Evolutionary conservation across 2,113 vertebrate genomes (phyloP).

Genomic region (Tonatia bakeri): DNA sequence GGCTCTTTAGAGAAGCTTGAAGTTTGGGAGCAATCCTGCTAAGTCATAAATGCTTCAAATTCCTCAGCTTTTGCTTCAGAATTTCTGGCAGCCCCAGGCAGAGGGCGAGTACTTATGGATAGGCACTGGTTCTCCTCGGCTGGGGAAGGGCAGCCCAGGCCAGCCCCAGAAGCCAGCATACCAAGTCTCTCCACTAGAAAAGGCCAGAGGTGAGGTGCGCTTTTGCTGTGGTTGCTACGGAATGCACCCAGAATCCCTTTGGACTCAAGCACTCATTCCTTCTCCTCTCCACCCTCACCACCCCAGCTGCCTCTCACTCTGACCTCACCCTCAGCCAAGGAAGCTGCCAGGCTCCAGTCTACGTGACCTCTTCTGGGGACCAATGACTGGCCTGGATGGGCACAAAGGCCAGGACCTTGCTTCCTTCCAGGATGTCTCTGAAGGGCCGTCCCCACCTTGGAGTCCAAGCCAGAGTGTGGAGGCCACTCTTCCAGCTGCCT

Average conservation of each 20-base stretch:
- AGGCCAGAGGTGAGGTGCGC: not conserved
- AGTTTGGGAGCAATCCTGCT: conserved; percentile 60
- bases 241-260: not conserved
- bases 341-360: not conserved
- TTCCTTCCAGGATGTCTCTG: not conserved
- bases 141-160: not conserved
- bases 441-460: fast-evolving
- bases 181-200: not conserved
- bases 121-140: not conserved
- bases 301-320: not conserved
- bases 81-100: conserved; percentile 45
- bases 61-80: conserved; percentile 59
- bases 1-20: conserved; percentile 37
- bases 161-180: not conserved
- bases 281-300: not conserved
- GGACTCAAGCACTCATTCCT: no score
- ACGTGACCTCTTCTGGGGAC: not conserved
- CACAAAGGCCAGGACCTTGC: not conserved
- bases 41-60: conserved; percentile 70
- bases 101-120: not conserved
- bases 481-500: fast-evolving
- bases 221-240: not conserved
- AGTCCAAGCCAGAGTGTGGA: not conserved
- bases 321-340: not conserved
- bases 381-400: not conserved